Conservation (phyloP, 2,888 invertebrate species). For the Cistogaster globosa region DNA sequence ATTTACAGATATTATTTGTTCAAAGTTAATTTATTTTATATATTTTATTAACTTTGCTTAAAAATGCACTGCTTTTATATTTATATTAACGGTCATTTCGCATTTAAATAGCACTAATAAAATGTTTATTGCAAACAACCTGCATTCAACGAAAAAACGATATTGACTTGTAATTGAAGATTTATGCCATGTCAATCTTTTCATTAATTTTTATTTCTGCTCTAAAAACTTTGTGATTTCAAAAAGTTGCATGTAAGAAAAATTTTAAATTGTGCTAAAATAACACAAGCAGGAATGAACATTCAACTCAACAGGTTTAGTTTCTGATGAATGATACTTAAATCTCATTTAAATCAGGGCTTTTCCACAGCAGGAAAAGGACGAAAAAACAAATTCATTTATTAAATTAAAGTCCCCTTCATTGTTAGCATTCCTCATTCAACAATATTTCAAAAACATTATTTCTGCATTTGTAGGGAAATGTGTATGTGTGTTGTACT, state of each 20-base stretch:
- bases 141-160: not conserved
- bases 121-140: not conserved
- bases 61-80: not conserved
- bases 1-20: too few species aligned
- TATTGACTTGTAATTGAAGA: constrained; percentile 26
- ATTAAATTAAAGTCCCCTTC: not conserved
- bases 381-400: not conserved
- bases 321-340: constrained; percentile 47
- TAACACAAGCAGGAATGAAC: not conserved
- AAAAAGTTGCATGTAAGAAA: not conserved
- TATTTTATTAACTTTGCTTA: not conserved
- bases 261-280: not conserved
- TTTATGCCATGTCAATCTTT: constrained; percentile 33
- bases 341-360: constrained; percentile 43
- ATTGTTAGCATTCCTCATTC: constrained; percentile 3
- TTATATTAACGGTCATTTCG: not conserved
- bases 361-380: constrained; percentile 1
- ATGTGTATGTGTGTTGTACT: not conserved
- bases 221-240: not conserved
- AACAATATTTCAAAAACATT: constrained; percentile 19
- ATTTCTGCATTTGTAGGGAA: not conserved
- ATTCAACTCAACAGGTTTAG: constrained; percentile 49
- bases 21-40: too few species aligned
- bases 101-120: not conserved
- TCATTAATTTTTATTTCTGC: constrained; percentile 15